Percentiles rank a stretch among this genome's conserved stretches.
phyloP scores from a whole-genome alignment of 1,140 invertebrate species.

The Protaetia brevitarsis region DNA sequence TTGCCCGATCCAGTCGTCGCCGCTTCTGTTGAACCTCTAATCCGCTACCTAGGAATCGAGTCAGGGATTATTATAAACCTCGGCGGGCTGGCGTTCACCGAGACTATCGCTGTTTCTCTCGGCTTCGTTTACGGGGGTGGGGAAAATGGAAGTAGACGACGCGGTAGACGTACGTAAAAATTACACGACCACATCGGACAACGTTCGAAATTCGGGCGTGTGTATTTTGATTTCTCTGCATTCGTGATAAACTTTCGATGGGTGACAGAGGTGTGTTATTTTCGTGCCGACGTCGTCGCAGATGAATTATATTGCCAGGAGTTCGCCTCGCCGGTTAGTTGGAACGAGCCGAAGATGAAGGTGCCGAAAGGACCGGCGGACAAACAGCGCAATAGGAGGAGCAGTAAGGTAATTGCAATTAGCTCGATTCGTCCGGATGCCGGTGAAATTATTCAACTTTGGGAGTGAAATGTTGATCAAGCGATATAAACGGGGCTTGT shows the following conservation, averaged over 20 bases:
- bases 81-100: not conserved
- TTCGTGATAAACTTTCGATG: slow-evolving; percentile 19
- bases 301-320: not conserved
- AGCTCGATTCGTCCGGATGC: no score
- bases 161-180: not conserved
- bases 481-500: no score
- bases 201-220: not conserved
- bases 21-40: no score
- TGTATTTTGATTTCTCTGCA: slow-evolving; percentile 14
- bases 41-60: no score
- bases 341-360: not conserved
- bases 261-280: slow-evolving; percentile 11
- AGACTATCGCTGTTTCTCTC: not conserved
- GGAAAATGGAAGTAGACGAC: not conserved
- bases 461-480: no score
- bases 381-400: not conserved
- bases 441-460: no score
- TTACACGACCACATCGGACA: no score
- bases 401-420: slow-evolving; percentile 1
- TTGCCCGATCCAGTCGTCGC: no score
- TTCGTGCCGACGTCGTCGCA: not conserved
- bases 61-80: no score
- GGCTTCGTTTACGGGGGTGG: not conserved
- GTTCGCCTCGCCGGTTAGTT: not conserved
- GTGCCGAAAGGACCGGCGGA: not conserved